Evolutionary conservation across 1,140 invertebrate genomes (phyloP), one percentile per base, ranked within the genome.

Genomic region (Papilio xuthus): DNA sequence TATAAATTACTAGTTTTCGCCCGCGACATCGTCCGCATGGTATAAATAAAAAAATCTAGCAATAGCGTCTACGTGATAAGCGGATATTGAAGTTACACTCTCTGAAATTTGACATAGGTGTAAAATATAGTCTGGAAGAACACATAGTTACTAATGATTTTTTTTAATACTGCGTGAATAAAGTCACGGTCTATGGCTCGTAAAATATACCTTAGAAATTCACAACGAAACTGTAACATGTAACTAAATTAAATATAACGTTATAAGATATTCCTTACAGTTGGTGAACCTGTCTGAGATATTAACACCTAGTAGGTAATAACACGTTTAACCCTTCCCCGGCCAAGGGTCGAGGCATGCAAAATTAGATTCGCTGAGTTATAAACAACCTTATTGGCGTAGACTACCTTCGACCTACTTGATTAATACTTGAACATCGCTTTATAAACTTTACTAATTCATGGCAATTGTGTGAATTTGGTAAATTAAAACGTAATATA

Each of bases 351-450:
- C 82, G 85, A 81, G 81, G 83, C 80, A 84, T 78, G 84, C 86
- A 84, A 91, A 91, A 91, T 91, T 91, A 90, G 89, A 91, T 91
- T 90, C 82, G 74, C 83, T 88, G 88, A 90, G 88, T 90, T 91
- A 91, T 91, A 88, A 86, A 90, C 86, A 88, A 78, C 86, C 82
- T 90, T 91, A 91, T 91, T 91, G 89, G 89, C 79, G 79, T 72
- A 79, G 88, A 90, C 87, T 87, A 82, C 82, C 80, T 78, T 84
- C 80, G 82, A 83, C 80, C 79, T 67, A 80, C 78, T 90, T 89
- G 89, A 91, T 91, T 90, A 91, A 91, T 90, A 88, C 82, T 73
- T 82, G 78, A 75, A 53, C 73, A 53, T 37, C 50, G 28, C 50
- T 56, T 53, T 75, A 75, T 75, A 37, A 75, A 50, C 50, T 73